These are phyloP conservation scores for Rhimphoctona megacephalus DNA, from an alignment of 2,888 invertebrate species.

Conservation along the genomic window DNA sequence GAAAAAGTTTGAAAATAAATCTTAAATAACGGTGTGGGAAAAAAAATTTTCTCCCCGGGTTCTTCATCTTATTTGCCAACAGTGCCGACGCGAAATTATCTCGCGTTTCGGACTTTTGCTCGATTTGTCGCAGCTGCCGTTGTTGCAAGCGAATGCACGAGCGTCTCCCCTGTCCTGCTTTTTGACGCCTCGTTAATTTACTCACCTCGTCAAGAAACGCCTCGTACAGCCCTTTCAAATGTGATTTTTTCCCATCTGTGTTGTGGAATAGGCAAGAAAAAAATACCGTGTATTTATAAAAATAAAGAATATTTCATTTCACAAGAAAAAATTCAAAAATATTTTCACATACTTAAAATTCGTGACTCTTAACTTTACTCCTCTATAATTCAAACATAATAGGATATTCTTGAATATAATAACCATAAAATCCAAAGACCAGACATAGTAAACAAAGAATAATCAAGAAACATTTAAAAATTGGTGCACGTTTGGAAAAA, in stretches of 20 bases:
- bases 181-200: conserved; percentile 62
- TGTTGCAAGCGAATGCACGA: conserved; percentile 3
- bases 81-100: conserved; percentile 60
- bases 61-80: conserved; percentile 54
- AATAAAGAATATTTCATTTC: neutral
- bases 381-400: neutral
- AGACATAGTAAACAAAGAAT: neutral
- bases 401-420: neutral
- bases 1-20: conserved; percentile 64
- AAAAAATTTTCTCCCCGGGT: conserved; percentile 38
- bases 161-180: neutral
- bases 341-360: neutral
- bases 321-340: neutral
- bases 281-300: neutral
- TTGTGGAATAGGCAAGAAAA: neutral
- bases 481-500: neutral
- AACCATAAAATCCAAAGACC: neutral
- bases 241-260: neutral
- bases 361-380: neutral
- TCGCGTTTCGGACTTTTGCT: conserved; percentile 60
- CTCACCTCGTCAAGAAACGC: conserved; percentile 52
- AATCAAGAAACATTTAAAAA: neutral
- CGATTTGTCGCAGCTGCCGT: conserved; percentile 75
- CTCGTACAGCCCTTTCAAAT: neutral
- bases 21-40: conserved; percentile 63